Evolutionary conservation across 2,888 invertebrate species (phyloP).

Genomic region (Thyatira batis): DNA sequence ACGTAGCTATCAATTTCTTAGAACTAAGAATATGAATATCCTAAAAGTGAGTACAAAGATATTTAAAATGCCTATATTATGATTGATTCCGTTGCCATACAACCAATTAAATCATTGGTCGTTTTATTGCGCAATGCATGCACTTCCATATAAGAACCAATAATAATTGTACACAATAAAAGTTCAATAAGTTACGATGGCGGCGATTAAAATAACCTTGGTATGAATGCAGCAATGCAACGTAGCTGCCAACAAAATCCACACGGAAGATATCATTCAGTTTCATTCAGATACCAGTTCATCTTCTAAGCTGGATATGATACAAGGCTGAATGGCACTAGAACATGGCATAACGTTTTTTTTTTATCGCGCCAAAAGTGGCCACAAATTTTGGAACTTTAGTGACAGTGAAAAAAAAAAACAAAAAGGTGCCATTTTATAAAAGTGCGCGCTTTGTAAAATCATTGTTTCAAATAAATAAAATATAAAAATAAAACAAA

Average conservation of each 20-base stretch:
- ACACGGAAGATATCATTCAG: slow-evolving; percentile 31
- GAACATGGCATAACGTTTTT: not conserved
- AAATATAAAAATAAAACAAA: too few species aligned
- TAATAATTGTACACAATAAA: slow-evolving; percentile 31
- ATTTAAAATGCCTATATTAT: too few species aligned
- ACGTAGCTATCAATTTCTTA: too few species aligned
- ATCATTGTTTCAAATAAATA: not conserved
- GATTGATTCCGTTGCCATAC: not conserved
- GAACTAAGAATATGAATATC: too few species aligned
- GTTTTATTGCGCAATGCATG: slow-evolving; percentile 14
- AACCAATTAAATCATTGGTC: slow-evolving; percentile 5
- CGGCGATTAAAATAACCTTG: slow-evolving; percentile 67
- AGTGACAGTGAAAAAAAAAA: not conserved
- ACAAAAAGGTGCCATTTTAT: not conserved
- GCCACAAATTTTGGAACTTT: not conserved
- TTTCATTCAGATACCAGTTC: slow-evolving; percentile 18
- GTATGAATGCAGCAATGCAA: slow-evolving; percentile 42
- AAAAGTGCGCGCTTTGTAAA: not conserved
- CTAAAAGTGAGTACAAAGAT: too few species aligned
- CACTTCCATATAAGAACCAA: slow-evolving; percentile 12
- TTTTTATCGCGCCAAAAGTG: not conserved
- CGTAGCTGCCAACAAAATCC: slow-evolving; percentile 56
- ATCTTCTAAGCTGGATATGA: slow-evolving; percentile 8
- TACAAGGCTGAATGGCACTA: slow-evolving; percentile 8
- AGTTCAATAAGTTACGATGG: slow-evolving; percentile 44